These are phyloP conservation scores for Crotalus helleri DNA, from an alignment of 2,113 vertebrate species.

Conservation along the genomic window DNA sequence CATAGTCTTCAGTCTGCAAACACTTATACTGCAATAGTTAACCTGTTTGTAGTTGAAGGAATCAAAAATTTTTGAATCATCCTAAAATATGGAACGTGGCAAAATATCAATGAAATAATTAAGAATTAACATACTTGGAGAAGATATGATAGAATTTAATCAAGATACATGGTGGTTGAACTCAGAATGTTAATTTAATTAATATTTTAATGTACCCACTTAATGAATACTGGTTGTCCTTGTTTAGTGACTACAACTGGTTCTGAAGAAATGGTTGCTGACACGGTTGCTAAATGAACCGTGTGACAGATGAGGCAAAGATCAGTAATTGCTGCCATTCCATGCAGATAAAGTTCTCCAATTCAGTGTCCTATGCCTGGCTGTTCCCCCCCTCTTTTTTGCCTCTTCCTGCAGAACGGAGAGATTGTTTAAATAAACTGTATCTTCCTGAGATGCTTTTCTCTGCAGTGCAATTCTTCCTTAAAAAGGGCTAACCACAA, in stretches of 20 bases:
- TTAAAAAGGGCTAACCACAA: not conserved
- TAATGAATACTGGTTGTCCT: not conserved
- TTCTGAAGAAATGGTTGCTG: not conserved
- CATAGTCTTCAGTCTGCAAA: not conserved
- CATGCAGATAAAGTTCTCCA: not conserved
- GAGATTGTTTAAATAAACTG: not conserved
- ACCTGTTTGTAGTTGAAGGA: not conserved
- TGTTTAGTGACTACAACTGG: not conserved
- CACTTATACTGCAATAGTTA: not conserved
- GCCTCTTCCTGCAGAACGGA: not conserved
- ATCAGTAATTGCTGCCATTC: not conserved
- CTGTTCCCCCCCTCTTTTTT: not conserved
- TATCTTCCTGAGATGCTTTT: not conserved
- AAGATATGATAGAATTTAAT: not conserved
- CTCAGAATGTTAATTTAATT: not conserved
- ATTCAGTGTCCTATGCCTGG: not conserved
- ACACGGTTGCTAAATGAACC: not conserved
- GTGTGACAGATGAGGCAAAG: not conserved
- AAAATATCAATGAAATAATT: not conserved
- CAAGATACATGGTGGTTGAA: not conserved
- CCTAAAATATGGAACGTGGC: not conserved
- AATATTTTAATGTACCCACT: not conserved
- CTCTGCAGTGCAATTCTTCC: not conserved
- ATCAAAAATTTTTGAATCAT: not conserved
- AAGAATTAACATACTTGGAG: not conserved